Evolutionary conservation across 2,113 vertebrate genomes (phyloP).

Genomic region (Girardinichthys multiradiatus): DNA sequence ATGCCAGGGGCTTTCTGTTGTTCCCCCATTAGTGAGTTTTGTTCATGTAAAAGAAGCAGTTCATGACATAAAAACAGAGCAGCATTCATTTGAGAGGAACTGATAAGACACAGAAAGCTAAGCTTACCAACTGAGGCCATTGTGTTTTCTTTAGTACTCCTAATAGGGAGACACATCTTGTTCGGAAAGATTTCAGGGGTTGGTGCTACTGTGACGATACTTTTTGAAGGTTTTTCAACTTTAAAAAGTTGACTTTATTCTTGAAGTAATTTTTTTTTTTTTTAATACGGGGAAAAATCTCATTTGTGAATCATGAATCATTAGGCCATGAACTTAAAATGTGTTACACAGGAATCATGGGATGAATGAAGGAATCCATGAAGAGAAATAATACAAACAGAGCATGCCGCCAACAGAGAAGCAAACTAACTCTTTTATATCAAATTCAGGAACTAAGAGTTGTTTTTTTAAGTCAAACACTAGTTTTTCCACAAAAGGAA

Average conservation of each 20-base stretch:
- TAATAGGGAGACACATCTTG: conserved; percentile 34
- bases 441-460: conserved; percentile 18
- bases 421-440: conserved; percentile 18
- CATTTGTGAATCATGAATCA: background rate
- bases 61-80: conserved; percentile 18
- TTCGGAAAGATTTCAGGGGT: conserved; percentile 20
- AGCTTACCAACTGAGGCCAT: conserved; percentile 45
- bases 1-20: conserved; percentile 27
- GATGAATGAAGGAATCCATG: conserved; percentile 53
- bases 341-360: conserved; percentile 45
- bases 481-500: background rate
- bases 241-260: conserved; percentile 35
- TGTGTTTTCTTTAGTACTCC: conserved; percentile 23
- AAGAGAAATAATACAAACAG: conserved; percentile 54
- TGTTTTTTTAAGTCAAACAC: conserved; percentile 17
- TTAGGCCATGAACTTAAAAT: conserved; percentile 33
- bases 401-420: conserved; percentile 42
- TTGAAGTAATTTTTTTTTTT: conserved; percentile 4
- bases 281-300: conserved; percentile 22
- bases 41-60: conserved; percentile 11
- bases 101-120: conserved; percentile 39
- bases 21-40: conserved; percentile 21
- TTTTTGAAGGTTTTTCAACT: conserved; percentile 18
- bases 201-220: conserved; percentile 8
- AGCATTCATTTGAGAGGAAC: conserved; percentile 49